A percentile compares a stretch with the other conserved stretches of the same genome.
Conservation (phyloP, 2,888 invertebrate species). For the Limnephilus auricula region DNA sequence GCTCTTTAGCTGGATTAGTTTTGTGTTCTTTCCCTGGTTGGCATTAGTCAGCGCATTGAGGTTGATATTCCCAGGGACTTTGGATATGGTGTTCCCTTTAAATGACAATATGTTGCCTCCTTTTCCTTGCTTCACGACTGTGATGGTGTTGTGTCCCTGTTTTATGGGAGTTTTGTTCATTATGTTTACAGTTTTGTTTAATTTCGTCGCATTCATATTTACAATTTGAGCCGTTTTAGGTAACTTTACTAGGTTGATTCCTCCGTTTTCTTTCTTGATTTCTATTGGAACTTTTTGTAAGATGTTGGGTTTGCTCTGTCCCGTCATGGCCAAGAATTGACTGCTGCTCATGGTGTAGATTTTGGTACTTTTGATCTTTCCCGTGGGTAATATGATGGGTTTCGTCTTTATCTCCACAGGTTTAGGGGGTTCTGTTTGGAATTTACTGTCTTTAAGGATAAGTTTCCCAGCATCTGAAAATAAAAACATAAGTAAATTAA, state of each 20-base stretch:
- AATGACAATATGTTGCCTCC: constrained; percentile 54
- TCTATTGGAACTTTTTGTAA: constrained; percentile 61
- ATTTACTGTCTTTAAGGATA: constrained; percentile 78
- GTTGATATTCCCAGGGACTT: constrained; percentile 51
- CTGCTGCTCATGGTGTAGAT: constrained; percentile 77
- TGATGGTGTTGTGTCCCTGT: constrained; percentile 43
- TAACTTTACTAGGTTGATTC: constrained; percentile 68
- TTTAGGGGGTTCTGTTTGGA: constrained; percentile 70
- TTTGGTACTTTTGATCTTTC: constrained; percentile 72
- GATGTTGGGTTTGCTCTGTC: constrained; percentile 65
- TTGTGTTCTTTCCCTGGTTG: constrained; percentile 66
- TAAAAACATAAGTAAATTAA: not conserved
- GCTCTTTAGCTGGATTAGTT: constrained; percentile 70
- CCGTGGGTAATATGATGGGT: constrained; percentile 66
- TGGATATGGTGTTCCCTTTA: constrained; percentile 46
- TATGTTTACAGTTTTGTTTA: constrained; percentile 64
- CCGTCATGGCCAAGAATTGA: constrained; percentile 74
- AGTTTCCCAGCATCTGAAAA: constrained; percentile 85
- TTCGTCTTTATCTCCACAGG: constrained; percentile 69
- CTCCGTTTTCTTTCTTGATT: constrained; percentile 67
- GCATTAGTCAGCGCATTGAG: constrained; percentile 54
- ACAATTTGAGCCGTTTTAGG: constrained; percentile 68
- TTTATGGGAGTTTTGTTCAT: constrained; percentile 59
- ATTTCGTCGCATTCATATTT: constrained; percentile 58
- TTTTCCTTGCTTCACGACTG: constrained; percentile 58